phyloP scores from a whole-genome alignment of 2,888 invertebrate genomes.

The Pammene aurita region DNA sequence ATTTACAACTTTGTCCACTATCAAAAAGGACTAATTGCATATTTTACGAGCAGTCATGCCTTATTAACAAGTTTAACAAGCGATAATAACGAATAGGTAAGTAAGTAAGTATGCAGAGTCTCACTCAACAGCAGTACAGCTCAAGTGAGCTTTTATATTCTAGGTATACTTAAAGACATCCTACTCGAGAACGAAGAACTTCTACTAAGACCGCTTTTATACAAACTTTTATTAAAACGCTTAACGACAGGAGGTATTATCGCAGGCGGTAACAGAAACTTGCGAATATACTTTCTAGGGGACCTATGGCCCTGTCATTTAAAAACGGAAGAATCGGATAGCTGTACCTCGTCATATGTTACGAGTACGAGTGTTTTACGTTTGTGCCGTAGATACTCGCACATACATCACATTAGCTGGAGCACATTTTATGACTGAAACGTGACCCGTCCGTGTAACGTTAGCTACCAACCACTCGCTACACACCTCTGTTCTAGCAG shows the following conservation, averaged over 20 bases:
- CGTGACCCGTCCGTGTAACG: constrained; percentile 46
- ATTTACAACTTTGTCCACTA: no score
- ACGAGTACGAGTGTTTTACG: constrained; percentile 50
- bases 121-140: background rate
- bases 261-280: constrained; percentile 19
- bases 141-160: background rate
- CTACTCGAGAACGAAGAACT: constrained; percentile 13
- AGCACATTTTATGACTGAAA: constrained; percentile 52
- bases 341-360: constrained; percentile 42
- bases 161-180: background rate
- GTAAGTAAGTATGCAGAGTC: background rate
- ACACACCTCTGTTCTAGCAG: constrained; percentile 11
- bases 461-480: constrained; percentile 30
- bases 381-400: constrained; percentile 43
- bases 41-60: no score
- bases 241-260: constrained; percentile 42
- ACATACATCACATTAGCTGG: constrained; percentile 49
- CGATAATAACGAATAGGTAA: no score
- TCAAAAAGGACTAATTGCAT: no score
- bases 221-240: constrained; percentile 42
- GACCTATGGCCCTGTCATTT: constrained; percentile 47
- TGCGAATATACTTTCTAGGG: background rate
- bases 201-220: constrained; percentile 26
- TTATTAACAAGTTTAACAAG: no score
- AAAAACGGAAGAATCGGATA: constrained; percentile 50